A percentile compares a stretch with the other conserved stretches of the same genome.
These are phyloP conservation scores for Pica pica DNA, from an alignment of 2,113 vertebrate genomes.

Conservation along the genomic window DNA sequence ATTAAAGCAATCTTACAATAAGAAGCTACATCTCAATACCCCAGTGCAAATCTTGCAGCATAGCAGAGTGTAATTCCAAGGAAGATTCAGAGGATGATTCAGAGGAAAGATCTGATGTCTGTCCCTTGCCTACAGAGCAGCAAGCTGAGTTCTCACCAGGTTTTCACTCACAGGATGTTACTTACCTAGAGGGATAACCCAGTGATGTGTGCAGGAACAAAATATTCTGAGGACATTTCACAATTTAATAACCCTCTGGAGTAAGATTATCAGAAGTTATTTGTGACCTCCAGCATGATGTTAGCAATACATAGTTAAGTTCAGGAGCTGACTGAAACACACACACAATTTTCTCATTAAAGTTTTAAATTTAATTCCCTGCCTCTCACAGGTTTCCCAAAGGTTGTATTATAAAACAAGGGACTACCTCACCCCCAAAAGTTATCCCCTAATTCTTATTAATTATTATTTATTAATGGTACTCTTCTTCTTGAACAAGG, in stretches of 20 bases:
- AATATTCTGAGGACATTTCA: slow-evolving; percentile 7
- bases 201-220: not conserved
- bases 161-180: not conserved
- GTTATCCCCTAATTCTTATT: not conserved
- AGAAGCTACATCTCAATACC: not conserved
- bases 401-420: not conserved
- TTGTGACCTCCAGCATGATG: not conserved
- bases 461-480: not conserved
- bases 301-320: not conserved
- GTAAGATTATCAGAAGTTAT: not conserved
- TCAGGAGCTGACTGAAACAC: not conserved
- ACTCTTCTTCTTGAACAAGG: not conserved
- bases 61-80: not conserved
- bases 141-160: not conserved
- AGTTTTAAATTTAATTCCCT: not conserved
- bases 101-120: not conserved
- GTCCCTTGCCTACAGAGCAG: not conserved
- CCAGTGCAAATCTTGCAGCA: not conserved
- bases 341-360: not conserved
- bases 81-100: not conserved
- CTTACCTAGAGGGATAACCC: not conserved
- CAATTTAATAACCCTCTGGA: slow-evolving; percentile 21
- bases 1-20: not conserved
- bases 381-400: not conserved
- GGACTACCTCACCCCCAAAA: not conserved